A percentile compares a stretch with the other conserved stretches of the same genome.
Conservation (phyloP, 1,140 invertebrate species). For the Trinorchestia longiramus region DNA sequence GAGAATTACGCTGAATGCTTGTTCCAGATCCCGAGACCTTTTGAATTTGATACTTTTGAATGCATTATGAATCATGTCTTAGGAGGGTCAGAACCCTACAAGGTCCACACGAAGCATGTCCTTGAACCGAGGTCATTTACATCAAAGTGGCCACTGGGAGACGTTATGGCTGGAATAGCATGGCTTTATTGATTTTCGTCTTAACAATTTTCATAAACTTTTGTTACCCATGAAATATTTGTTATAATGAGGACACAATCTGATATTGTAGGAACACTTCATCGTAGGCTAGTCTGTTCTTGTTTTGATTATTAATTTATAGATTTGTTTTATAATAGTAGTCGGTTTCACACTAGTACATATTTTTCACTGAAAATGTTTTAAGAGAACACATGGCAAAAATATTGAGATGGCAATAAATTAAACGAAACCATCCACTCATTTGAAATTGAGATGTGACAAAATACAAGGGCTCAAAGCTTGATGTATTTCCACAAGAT, state of each 20-base stretch:
- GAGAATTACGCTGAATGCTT: neutral
- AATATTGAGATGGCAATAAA: no score
- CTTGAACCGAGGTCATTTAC: neutral
- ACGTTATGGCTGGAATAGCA: neutral
- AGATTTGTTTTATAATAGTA: neutral
- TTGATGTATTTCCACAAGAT: no score
- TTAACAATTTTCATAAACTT: neutral
- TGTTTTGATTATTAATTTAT: neutral
- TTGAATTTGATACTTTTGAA: neutral
- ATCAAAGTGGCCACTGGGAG: neutral
- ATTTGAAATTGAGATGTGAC: no score
- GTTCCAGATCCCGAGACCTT: neutral
- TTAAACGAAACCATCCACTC: no score
- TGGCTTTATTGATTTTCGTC: neutral
- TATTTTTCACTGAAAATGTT: no score
- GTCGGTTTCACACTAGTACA: neutral
- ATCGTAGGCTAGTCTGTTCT: neutral
- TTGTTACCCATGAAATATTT: neutral
- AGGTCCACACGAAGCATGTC: neutral
- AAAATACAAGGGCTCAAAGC: no score
- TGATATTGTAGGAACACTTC: neutral
- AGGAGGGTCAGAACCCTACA: neutral
- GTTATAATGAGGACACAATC: neutral
- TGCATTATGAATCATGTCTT: neutral
- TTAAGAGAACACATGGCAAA: no score